Evolutionary conservation across 2,797 vertebrate genomes (phyloP), one percentile per base, ranked within the genome.

Genomic region (Melanotaenia parkinsoni): DNA sequence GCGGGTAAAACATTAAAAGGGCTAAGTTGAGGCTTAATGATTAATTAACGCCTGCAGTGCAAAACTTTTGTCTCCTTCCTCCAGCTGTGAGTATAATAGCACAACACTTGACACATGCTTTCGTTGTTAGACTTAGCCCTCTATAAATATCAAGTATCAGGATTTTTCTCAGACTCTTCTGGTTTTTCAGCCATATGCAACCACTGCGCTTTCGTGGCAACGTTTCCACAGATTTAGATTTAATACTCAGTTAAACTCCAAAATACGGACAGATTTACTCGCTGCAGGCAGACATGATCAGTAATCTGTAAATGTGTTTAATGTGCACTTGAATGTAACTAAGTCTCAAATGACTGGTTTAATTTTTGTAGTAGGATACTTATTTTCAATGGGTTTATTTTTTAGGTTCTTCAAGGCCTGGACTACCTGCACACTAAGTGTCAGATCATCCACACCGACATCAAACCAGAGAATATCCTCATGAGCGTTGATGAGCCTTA

Each of bases 391-490:
- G 51, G 16, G 8, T 20, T 63, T 0, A 16, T 67, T 73, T 68
- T 65, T 20, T 68, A 99, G 97, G 98, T 99, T 77, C 95, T 99
- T 51, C 97, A 99, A 89, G 98, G 98, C 58, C 92, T 99, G 75
- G 97, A 99, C 90, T 99, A 99, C 84, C 89, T 99, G 90, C 98
- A 99, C 86, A 95, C 96, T 3, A 99, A 98, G 73, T 99, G 98
- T 93, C 90, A 98, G 68, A 99, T 99, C 86, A 99, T 99, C 87
- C 98, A 99, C 85, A 99, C 98, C 0, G 98, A 99, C 77, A 97
- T 99, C 73, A 99, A 99, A 72, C 98, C 98, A 0, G 98, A 99
- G 89, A 99, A 99, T 73, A 98, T 99, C 82, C 90, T 99, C 40
- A 93, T 99, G 91, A 98, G 95, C 3, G 98, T 99, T 3, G 96